Base-by-base conservation (phyloP, 2,797 vertebrate species). In the Anomalospiza imberbis region DNA sequence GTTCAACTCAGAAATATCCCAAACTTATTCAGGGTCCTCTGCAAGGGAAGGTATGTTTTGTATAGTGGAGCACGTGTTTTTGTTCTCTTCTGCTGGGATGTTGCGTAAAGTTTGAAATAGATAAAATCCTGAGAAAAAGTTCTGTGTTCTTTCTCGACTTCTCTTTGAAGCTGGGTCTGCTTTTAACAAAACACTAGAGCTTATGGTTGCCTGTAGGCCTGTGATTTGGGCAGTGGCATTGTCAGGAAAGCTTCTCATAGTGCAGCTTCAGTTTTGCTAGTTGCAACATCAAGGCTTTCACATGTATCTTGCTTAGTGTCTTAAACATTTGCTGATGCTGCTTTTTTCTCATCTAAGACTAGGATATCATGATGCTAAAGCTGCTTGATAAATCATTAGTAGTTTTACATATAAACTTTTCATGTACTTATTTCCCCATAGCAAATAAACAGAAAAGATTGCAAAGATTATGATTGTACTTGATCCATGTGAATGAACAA, bases 1-100 rank as follows among this genome's bases (percentile, higher is more conserved):
- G 98, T 93, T 98, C 98, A 45, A 98, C 98, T 48, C 98, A 98
- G 94, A 98, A 98, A 80, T 98, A 98, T 50, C 98, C 98, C 80
- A 98, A 98, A 90, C 98, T 98, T 76, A 98, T 98, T 96, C 98
- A 98, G 95, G 98, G 98, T 15, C 98, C 98, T 85, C 94, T 98
- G 38, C 98, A 98, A 94, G 98, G 98, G 93, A 98, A 98, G 98
- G 98, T 98, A 97, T 71, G 97, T 93, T 78, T 62, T 42, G 3
- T 47, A 0, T 26, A 31, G 32, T 18, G 63, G 61, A 82, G 58
- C 7, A 31, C 14, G 8, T 62, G 0, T 0, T 65, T 89, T 67
- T 65, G 3, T 76, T 77, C 19, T 84, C 6, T 71, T 92, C 13
- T 9, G 7, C 42, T 73, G 63, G 25, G 44, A 13, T 57, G 22